These are phyloP conservation scores for Adoxophyes honmai DNA, from an alignment of 1,140 invertebrate species.

Conservation along the genomic window DNA sequence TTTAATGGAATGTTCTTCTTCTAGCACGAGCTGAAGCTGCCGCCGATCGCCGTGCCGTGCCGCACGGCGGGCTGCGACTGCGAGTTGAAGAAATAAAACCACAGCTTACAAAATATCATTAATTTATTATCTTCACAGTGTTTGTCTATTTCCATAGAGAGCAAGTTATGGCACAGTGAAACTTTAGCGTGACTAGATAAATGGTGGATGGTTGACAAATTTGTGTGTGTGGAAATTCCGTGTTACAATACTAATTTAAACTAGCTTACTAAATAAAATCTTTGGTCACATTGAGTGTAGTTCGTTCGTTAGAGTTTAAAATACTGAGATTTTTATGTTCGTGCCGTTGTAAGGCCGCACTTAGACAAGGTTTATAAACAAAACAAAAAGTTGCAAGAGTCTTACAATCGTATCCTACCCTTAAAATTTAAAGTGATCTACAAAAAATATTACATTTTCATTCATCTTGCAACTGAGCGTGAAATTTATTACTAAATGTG, in stretches of 20 bases:
- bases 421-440: too few species aligned
- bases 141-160: conserved; percentile 33
- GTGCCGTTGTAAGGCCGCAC: too few species aligned
- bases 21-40: conserved; percentile 24
- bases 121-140: conserved; percentile 39
- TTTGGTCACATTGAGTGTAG: conserved; percentile 65
- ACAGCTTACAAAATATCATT: conserved; percentile 47
- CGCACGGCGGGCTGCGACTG: conserved; percentile 25
- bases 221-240: conserved; percentile 32
- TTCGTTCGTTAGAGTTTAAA: conserved; percentile 16
- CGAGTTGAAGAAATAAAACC: conserved; percentile 46
- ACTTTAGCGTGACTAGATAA: conserved; percentile 48
- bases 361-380: too few species aligned
- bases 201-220: conserved; percentile 24
- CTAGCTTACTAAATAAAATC: conserved; percentile 44
- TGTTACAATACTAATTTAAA: conserved; percentile 32
- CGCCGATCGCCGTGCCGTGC: conserved; percentile 26
- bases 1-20: not conserved
- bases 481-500: too few species aligned
- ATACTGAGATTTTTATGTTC: too few species aligned
- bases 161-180: conserved; percentile 46
- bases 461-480: too few species aligned
- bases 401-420: too few species aligned
- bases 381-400: too few species aligned
- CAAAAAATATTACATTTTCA: too few species aligned